Conservation (phyloP, 2,888 invertebrate genomes). For the Cosmopolites sordidus region DNA sequence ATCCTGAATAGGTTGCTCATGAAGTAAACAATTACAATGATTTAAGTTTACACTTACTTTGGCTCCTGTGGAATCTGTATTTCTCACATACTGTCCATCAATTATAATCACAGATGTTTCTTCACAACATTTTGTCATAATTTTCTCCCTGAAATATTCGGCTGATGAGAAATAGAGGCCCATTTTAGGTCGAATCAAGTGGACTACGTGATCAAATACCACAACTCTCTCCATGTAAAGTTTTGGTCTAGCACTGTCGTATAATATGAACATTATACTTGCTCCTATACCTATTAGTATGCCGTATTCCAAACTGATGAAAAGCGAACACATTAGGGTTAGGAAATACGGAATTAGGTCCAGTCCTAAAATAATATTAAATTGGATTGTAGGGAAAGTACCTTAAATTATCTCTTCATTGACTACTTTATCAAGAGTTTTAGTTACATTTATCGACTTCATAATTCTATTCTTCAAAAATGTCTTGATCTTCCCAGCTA, state of each 20-base stretch:
- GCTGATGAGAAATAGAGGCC: slow-evolving; percentile 77
- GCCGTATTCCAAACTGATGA: slow-evolving; percentile 62
- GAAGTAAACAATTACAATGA: too few relatives aligned
- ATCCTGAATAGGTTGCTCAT: too few relatives aligned
- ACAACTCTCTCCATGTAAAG: slow-evolving; percentile 34
- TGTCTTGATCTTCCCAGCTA: too few relatives aligned
- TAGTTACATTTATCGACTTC: too few relatives aligned
- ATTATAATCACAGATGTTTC: slow-evolving; percentile 42
- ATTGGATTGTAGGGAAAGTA: too few relatives aligned
- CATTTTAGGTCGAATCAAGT: slow-evolving; percentile 65
- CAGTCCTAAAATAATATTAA: slow-evolving; percentile 48
- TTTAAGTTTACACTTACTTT: too few relatives aligned
- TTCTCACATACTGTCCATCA: slow-evolving; percentile 54
- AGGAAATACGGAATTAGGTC: slow-evolving; percentile 57
- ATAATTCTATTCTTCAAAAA: too few relatives aligned
- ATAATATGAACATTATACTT: slow-evolving; percentile 53
- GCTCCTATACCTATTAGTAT: slow-evolving; percentile 56
- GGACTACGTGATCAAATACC: slow-evolving; percentile 35
- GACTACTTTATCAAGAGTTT: too few relatives aligned
- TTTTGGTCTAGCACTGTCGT: slow-evolving; percentile 53
- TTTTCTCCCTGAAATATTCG: slow-evolving; percentile 60
- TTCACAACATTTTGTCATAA: slow-evolving; percentile 43
- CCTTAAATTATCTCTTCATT: too few relatives aligned
- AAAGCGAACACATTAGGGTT: slow-evolving; percentile 57
- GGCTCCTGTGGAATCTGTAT: slow-evolving; percentile 60